These are phyloP conservation scores for Calliphora vicina DNA, from an alignment of 1,140 invertebrate species.

Conservation along the genomic window DNA sequence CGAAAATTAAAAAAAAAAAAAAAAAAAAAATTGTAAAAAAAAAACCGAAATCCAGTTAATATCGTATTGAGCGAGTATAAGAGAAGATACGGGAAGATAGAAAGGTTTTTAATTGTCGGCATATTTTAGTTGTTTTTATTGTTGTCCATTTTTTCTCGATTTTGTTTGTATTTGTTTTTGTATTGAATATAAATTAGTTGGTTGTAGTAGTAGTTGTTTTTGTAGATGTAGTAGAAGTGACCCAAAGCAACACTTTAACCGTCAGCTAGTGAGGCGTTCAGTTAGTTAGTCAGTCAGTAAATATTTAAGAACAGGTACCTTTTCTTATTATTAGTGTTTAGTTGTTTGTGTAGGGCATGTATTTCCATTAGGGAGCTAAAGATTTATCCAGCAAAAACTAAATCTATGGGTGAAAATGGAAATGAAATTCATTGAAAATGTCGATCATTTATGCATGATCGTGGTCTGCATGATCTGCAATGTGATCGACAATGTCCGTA, in stretches of 20 bases:
- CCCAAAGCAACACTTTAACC: not conserved
- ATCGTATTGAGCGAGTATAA: not conserved
- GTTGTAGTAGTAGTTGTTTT: not conserved
- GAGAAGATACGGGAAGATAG: not conserved
- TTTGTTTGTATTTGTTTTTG: not conserved
- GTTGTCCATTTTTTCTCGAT: not conserved
- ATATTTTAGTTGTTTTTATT: not conserved
- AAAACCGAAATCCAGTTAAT: not conserved
- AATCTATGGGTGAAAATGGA: too few species aligned
- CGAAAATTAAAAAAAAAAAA: not conserved
- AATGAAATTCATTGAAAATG: too few species aligned
- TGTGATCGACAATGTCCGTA: too few species aligned
- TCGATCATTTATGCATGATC: too few species aligned
- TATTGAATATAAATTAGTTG: not conserved
- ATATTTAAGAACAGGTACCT: conserved; percentile 1
- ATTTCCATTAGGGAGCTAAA: too few species aligned
- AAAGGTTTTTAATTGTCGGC: not conserved
- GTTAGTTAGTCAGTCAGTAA: not conserved
- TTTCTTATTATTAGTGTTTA: not conserved
- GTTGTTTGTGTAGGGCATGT: not conserved
- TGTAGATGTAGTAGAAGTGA: not conserved
- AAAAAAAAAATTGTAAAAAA: not conserved
- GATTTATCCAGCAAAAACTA: too few species aligned
- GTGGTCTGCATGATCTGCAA: too few species aligned
- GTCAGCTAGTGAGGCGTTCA: not conserved